Percentiles rank a stretch among this genome's conserved stretches.
phyloP scores from a whole-genome alignment of 1,140 invertebrate species.

The Procambarus clarkii region DNA sequence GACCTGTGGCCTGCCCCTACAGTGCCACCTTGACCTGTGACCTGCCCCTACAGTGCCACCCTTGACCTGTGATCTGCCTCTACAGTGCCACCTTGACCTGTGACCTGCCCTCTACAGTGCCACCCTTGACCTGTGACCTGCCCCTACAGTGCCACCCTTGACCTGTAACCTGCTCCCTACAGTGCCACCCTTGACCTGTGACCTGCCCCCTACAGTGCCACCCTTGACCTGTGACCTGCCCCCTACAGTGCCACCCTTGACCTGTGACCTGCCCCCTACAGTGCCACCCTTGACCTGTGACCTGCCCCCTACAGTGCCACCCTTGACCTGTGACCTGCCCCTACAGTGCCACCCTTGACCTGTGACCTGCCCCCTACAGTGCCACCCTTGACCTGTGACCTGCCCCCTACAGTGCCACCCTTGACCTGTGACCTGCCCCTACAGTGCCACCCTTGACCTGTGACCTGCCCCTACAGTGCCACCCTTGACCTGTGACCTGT shows the following conservation, averaged over 20 bases:
- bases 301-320: not conserved
- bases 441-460: not conserved
- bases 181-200: no score
- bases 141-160: no score
- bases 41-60: not conserved
- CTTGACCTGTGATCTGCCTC: not conserved
- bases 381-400: not conserved
- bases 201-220: no score
- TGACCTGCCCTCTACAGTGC: no score
- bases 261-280: not conserved
- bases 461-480: not conserved
- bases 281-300: not conserved
- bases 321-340: not conserved
- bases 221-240: not conserved
- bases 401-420: not conserved
- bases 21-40: not conserved
- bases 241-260: not conserved
- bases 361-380: not conserved
- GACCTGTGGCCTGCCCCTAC: not conserved
- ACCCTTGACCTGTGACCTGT: not conserved
- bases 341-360: not conserved
- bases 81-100: no score
- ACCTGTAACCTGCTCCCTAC: no score
- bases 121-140: no score
- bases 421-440: not conserved